These are phyloP conservation scores for Pelodiscus sinensis DNA, from an alignment of 2,113 vertebrate genomes.

Conservation along the genomic window DNA sequence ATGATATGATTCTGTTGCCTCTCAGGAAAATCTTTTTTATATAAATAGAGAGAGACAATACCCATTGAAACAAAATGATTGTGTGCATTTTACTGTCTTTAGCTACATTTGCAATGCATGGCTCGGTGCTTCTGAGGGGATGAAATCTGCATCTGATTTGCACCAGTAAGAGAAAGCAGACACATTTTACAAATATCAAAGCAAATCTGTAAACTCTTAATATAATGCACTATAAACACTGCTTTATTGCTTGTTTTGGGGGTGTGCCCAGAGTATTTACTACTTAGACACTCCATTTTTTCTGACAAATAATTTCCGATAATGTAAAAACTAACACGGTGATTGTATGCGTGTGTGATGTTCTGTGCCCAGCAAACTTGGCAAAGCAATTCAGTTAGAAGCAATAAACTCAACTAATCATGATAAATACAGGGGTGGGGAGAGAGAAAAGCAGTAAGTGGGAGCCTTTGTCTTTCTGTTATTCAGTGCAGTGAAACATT, in stretches of 20 bases:
- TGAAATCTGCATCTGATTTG: slow-evolving; percentile 86
- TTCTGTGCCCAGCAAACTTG: slow-evolving; percentile 80
- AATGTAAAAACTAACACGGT: slow-evolving; percentile 39
- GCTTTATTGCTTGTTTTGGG: slow-evolving; percentile 6
- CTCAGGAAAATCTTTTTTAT: too few relatives aligned
- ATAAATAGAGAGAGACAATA: background rate
- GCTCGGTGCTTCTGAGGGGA: slow-evolving; percentile 86
- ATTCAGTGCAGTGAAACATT: background rate
- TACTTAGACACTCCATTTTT: background rate
- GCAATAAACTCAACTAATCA: slow-evolving; percentile 82
- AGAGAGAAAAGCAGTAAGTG: slow-evolving; percentile 76
- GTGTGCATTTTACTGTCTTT: background rate
- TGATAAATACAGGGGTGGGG: background rate
- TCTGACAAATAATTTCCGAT: slow-evolving; percentile 43
- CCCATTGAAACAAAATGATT: background rate
- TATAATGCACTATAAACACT: background rate
- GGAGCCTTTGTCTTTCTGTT: slow-evolving; percentile 6
- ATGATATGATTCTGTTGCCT: too few relatives aligned
- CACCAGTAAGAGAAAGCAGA: slow-evolving; percentile 79
- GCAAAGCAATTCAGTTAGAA: slow-evolving; percentile 87
- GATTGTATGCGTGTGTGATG: slow-evolving; percentile 21
- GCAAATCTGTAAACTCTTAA: slow-evolving; percentile 4
- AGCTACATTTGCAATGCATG: slow-evolving; percentile 84
- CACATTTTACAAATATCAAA: slow-evolving; percentile 3
- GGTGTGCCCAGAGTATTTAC: background rate